Base-by-base conservation (phyloP, 2,797 vertebrate species). In the Anabas testudineus region DNA sequence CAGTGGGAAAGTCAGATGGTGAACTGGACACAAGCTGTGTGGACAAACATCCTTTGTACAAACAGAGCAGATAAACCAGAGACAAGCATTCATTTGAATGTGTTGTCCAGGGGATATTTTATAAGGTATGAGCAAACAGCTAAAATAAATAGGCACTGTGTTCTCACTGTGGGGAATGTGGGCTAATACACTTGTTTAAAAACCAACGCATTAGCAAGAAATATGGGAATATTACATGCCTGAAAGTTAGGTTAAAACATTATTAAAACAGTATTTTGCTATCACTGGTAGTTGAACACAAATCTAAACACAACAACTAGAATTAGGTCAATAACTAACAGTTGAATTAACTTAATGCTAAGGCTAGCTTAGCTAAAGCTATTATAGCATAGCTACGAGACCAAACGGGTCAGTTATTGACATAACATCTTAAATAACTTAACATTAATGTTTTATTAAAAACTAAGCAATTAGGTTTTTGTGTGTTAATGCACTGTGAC, bases 41-140 rank as follows among this genome's bases (percentile, higher is more conserved):
- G 54, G 71, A 78, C 71, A 88, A 82, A 80, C 64, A 76, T 66
- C 43, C 30, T 21, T 30, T 46, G 53, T 12, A 47, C 51, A 73
- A n/a, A n/a, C 0, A 36, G 18, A 49, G 46, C 36, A 55, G 16
- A 84, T 80, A 78, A 77, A 79, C 82, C 73, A 80, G 26, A 65
- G 37, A 61, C 81, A 86, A 68, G 46, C 76, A 71, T 82, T 32
- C 42, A 60, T 16, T 30, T 71, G 36, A 59, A 43, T 67, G 53
- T 74, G 53, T 65, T 45, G 57, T 42, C 16, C 32, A 12, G 26
- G 21, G 36, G 41, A 45, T 60, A 60, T 67, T 83, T 82, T 74
- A 57, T 71, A 82, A 49, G 39, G 36, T 51, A 68, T 62, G 37
- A 54, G 13, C 64, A 67, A 66, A 83, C 45, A 49, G 9, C 46